Percentiles rank a stretch among this genome's conserved stretches.
phyloP scores from a whole-genome alignment of 2,113 vertebrate genomes.

The Delphinus delphis region DNA sequence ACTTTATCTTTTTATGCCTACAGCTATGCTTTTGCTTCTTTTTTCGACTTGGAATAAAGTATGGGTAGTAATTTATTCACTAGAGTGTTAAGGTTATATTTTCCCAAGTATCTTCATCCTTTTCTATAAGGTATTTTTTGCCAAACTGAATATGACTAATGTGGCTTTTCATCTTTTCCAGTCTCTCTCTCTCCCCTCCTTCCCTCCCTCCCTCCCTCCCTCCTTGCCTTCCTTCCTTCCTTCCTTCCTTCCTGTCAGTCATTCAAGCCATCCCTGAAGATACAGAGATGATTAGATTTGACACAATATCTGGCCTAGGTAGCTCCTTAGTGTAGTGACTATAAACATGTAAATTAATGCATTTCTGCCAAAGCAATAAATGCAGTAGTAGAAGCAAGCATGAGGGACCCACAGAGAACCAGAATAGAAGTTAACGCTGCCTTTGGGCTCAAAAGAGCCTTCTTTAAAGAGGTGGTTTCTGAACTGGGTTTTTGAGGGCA shows the following conservation, averaged over 20 bases:
- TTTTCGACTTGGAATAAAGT: not conserved
- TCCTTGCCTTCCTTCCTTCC: not conserved
- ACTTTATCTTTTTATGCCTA: not conserved
- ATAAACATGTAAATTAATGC: not conserved
- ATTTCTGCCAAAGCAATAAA: not conserved
- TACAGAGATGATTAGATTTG: not conserved
- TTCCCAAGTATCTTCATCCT: not conserved
- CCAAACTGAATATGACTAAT: not conserved
- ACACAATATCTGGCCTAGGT: not conserved
- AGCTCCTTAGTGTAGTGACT: not conserved
- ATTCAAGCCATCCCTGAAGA: not conserved
- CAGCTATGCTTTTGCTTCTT: not conserved
- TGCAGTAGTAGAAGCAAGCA: not conserved
- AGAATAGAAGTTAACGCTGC: not conserved
- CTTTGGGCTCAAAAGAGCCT: not conserved
- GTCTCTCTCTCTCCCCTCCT: not conserved
- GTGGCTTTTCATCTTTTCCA: not conserved
- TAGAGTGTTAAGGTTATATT: conserved; percentile 1
- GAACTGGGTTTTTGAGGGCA: not conserved
- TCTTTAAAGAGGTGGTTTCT: conserved; percentile 37
- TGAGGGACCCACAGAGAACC: not conserved
- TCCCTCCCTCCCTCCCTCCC: not conserved
- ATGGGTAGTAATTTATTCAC: conserved; percentile 12
- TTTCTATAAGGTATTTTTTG: conserved; percentile 3
- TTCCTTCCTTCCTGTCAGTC: not conserved